These are phyloP conservation scores for Microctenopoma lineatum DNA, from an alignment of 2,797 vertebrate genomes.

Conservation along the genomic window DNA sequence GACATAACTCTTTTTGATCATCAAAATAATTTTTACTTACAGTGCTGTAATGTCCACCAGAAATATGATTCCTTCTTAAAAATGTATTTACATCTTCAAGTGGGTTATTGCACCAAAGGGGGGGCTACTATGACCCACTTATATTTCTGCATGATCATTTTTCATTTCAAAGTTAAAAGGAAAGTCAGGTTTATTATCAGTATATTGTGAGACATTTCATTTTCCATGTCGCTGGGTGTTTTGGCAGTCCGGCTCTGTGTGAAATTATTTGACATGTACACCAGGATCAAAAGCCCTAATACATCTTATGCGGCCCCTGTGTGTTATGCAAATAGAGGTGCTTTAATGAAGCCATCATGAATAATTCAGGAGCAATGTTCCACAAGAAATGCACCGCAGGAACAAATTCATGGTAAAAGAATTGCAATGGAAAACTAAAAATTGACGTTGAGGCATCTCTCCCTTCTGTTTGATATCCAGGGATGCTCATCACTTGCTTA, in stretches of 20 bases:
- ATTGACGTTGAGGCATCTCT: constrained; percentile 51
- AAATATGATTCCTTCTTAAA: constrained; percentile 39
- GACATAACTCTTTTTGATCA: constrained; percentile 10
- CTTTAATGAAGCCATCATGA: constrained; percentile 80
- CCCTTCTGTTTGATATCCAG: constrained; percentile 59
- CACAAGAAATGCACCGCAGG: constrained; percentile 58
- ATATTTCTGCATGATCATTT: constrained; percentile 39
- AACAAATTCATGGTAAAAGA: constrained; percentile 65
- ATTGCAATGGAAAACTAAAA: constrained; percentile 61
- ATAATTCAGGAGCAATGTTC: constrained; percentile 77
- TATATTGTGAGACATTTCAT: constrained; percentile 44
- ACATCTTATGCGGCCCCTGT: constrained; percentile 55
- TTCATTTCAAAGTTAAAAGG: constrained; percentile 36
- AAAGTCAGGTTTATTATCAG: constrained; percentile 32
- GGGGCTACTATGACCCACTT: constrained; percentile 69
- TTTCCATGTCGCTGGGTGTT: constrained; percentile 20
- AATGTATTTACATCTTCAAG: constrained; percentile 59
- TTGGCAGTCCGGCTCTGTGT: constrained; percentile 46
- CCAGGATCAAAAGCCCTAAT: constrained; percentile 76
- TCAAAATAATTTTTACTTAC: constrained; percentile 52
- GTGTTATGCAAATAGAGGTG: constrained; percentile 78
- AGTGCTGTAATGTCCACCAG: constrained; percentile 26
- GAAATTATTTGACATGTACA: constrained; percentile 75
- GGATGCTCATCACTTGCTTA: constrained; percentile 58
- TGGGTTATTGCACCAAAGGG: constrained; percentile 62